Evolutionary conservation across 2,888 invertebrate species (phyloP).

Genomic region (Apoda limacodes): DNA sequence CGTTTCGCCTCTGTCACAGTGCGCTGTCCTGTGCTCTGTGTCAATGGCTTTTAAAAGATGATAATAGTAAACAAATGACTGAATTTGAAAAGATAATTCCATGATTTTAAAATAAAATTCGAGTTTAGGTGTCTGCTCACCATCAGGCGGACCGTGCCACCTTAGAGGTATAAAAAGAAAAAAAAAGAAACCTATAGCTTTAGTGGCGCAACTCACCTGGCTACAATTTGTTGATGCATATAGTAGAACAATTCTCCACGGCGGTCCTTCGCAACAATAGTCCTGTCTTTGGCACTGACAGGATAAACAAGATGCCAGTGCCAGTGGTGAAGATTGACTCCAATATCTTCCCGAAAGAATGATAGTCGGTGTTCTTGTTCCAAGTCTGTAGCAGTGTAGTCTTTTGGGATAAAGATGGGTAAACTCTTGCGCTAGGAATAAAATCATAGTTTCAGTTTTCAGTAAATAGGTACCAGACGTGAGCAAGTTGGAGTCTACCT

Average conservation of each 20-base stretch:
- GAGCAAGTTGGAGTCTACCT: no score
- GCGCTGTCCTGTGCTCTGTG: no score
- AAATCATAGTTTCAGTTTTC: no score
- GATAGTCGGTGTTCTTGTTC: conserved; percentile 79
- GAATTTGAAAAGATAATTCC: not conserved
- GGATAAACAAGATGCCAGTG: conserved; percentile 86
- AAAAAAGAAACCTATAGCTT: conserved; percentile 73
- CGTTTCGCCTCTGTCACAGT: no score
- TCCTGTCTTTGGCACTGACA: conserved; percentile 63
- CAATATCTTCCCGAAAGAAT: conserved; percentile 81
- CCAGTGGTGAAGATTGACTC: conserved; percentile 83
- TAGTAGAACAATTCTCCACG: no score
- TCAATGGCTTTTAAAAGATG: no score
- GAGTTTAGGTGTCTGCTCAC: conserved; percentile 7
- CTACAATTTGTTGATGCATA: no score
- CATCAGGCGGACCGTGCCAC: no score
- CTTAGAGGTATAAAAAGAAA: no score
- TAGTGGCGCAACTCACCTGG: conserved; percentile 79
- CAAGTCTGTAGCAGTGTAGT: conserved; percentile 76
- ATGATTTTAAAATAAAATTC: no score
- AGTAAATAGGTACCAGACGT: no score
- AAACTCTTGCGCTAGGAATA: no score
- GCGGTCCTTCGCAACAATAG: conserved; percentile 71
- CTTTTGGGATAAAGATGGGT: conserved; percentile 72
- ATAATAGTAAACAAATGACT: not conserved